Percentiles rank a stretch among this genome's conserved stretches.
These are phyloP conservation scores for Chlamydotis undulata DNA, from an alignment of 2,113 vertebrate species.

Conservation along the genomic window DNA sequence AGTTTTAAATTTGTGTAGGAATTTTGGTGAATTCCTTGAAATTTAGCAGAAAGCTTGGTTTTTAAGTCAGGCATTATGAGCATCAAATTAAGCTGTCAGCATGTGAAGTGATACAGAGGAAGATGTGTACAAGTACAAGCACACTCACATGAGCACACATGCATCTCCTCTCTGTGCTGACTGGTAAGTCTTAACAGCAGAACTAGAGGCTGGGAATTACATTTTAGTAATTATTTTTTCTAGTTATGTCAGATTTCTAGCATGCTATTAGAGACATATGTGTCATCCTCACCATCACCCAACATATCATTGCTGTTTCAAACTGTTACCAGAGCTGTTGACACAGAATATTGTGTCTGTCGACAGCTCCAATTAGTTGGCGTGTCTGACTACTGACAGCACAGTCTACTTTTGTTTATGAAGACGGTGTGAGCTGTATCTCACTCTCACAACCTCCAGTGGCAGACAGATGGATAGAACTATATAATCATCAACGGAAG, in stretches of 20 bases:
- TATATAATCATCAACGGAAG: slow-evolving; percentile 84
- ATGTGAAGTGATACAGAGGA: slow-evolving; percentile 64
- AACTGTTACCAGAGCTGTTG: slow-evolving; percentile 85
- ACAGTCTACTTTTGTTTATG: slow-evolving; percentile 85
- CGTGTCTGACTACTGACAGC: slow-evolving; percentile 85
- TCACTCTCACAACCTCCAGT: slow-evolving; percentile 79
- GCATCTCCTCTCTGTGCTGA: neutral
- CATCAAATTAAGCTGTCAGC: slow-evolving; percentile 80
- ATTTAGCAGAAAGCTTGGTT: slow-evolving; percentile 71
- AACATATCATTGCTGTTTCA: slow-evolving; percentile 87
- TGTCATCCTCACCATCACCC: slow-evolving; percentile 83
- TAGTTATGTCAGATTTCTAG: slow-evolving; percentile 82
- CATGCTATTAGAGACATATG: slow-evolving; percentile 81
- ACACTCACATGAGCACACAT: neutral
- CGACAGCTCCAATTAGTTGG: slow-evolving; percentile 87
- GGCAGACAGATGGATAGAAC: slow-evolving; percentile 84
- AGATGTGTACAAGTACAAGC: slow-evolving; percentile 53
- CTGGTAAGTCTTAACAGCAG: slow-evolving; percentile 51
- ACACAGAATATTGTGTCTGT: slow-evolving; percentile 86
- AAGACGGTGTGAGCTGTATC: slow-evolving; percentile 81
- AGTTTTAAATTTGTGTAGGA: slow-evolving; percentile 30
- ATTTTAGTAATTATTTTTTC: slow-evolving; percentile 82
- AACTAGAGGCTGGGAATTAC: slow-evolving; percentile 66
- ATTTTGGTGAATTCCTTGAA: slow-evolving; percentile 65
- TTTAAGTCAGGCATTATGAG: slow-evolving; percentile 71